These are phyloP conservation scores for Synergus umbraculus DNA, from an alignment of 2,888 invertebrate species.

Conservation along the genomic window DNA sequence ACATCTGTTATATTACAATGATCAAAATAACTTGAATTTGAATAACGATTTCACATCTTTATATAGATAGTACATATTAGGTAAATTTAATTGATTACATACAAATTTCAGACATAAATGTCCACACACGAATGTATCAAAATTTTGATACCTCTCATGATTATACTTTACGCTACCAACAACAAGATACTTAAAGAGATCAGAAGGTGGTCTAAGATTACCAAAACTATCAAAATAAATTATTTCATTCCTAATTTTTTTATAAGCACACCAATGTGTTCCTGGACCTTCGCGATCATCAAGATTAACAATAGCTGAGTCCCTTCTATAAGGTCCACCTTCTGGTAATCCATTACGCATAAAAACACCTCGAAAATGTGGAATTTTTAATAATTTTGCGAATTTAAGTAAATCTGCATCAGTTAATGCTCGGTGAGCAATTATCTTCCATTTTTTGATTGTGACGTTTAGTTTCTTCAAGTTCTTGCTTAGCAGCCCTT, in stretches of 20 bases:
- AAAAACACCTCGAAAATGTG: too few species aligned
- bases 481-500: constrained; percentile 59
- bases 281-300: constrained; percentile 64
- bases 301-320: too few species aligned
- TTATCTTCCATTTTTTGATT: too few species aligned
- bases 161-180: constrained; percentile 57
- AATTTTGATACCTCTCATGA: constrained; percentile 62
- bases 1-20: too few species aligned
- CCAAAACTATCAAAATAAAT: constrained; percentile 73
- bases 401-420: constrained; percentile 64
- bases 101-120: too few species aligned
- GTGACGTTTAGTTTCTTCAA: constrained; percentile 59
- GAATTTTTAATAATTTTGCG: constrained; percentile 59
- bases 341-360: too few species aligned
- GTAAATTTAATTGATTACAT: too few species aligned
- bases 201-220: constrained; percentile 65
- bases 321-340: too few species aligned
- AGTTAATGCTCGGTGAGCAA: constrained; percentile 65
- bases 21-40: too few species aligned
- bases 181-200: constrained; percentile 61
- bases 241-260: constrained; percentile 62
- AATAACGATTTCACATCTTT: too few species aligned
- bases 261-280: constrained; percentile 64
- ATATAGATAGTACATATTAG: too few species aligned
- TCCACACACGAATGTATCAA: constrained; percentile 45